Evolutionary conservation across 2,888 invertebrate species (phyloP).

Genomic region (Noctuana brunneofusca): DNA sequence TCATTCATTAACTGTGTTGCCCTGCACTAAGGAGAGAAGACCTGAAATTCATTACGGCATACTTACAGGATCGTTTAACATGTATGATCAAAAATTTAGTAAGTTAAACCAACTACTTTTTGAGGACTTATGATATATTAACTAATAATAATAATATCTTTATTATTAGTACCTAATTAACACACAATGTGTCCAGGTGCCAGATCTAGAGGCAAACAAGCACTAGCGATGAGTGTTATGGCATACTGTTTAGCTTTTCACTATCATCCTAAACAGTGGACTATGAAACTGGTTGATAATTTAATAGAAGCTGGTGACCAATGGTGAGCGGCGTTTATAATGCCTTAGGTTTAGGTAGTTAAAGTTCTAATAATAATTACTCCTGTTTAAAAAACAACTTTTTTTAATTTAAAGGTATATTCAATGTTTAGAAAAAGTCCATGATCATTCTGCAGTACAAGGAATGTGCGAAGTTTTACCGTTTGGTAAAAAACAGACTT

Average conservation of each 20-base stretch:
- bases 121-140: not conserved
- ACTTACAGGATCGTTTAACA: conserved; percentile 68
- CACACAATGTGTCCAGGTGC: conserved; percentile 47
- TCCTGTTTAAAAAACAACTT: not conserved
- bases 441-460: conserved; percentile 74
- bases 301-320: conserved; percentile 80
- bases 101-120: conserved; percentile 42
- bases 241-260: conserved; percentile 83
- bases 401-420: conserved; percentile 55
- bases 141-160: not conserved
- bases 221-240: conserved; percentile 82
- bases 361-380: no score
- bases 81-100: conserved; percentile 72
- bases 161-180: no score
- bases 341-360: no score
- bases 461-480: conserved; percentile 76
- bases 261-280: conserved; percentile 84
- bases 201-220: conserved; percentile 74
- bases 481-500: conserved; percentile 70
- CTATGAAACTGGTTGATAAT: conserved; percentile 82
- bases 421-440: conserved; percentile 70
- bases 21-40: conserved; percentile 66
- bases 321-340: conserved; percentile 56
- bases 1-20: conserved; percentile 70
- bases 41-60: conserved; percentile 69